Percentiles rank a stretch among this genome's conserved stretches.
phyloP scores from a whole-genome alignment of 2,888 invertebrate species.

The Hylaea fasciaria region DNA sequence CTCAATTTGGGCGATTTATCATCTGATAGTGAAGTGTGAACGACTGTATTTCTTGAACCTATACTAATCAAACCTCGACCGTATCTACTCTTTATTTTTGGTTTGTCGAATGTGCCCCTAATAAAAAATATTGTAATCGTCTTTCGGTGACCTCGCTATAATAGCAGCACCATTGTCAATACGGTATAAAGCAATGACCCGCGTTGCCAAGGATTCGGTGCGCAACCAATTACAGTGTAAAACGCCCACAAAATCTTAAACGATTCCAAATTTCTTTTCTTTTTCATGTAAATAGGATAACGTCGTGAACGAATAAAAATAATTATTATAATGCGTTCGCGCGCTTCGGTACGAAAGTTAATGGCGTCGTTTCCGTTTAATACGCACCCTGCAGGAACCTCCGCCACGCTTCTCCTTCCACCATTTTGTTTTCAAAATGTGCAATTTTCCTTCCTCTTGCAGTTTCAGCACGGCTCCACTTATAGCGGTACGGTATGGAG shows the following conservation, averaged over 20 bases:
- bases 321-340: slow-evolving; percentile 34
- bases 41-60: too few relatives aligned
- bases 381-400: slow-evolving; percentile 91
- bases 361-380: slow-evolving; percentile 39
- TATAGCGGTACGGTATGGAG: slow-evolving; percentile 96
- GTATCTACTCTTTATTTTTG: too few relatives aligned
- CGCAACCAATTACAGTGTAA: not conserved
- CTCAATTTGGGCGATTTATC: too few relatives aligned
- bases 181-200: too few relatives aligned
- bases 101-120: too few relatives aligned
- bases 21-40: too few relatives aligned
- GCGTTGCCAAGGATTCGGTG: not conserved
- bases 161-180: too few relatives aligned
- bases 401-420: slow-evolving; percentile 98
- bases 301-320: slow-evolving; percentile 28
- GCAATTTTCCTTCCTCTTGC: slow-evolving; percentile 97
- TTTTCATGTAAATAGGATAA: slow-evolving; percentile 34
- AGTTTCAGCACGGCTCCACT: slow-evolving; percentile 97
- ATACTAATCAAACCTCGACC: too few relatives aligned
- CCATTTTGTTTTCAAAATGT: slow-evolving; percentile 97
- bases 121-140: too few relatives aligned
- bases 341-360: slow-evolving; percentile 37
- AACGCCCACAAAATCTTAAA: not conserved
- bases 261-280: slow-evolving; percentile 30
- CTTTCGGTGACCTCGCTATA: too few relatives aligned